Evolutionary conservation across 2,888 invertebrate genomes (phyloP).

Genomic region (Lasioglossum malachurum): DNA sequence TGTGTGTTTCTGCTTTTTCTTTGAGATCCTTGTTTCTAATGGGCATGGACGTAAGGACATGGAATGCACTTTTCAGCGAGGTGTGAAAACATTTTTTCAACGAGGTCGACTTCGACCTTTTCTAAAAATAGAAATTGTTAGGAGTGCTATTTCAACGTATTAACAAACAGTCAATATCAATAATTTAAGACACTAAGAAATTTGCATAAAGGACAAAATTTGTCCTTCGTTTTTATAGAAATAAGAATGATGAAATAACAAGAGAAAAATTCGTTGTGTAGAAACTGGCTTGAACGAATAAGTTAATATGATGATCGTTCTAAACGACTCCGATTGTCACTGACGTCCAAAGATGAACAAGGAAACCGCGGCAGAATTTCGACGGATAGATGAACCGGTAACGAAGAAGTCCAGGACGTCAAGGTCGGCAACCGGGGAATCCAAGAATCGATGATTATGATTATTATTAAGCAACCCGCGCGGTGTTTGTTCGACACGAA

Average conservation of each 20-base stretch:
- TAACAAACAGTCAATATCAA: neutral
- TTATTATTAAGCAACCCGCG: neutral
- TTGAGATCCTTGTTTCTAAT: neutral
- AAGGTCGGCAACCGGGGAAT: neutral
- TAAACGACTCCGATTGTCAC: neutral
- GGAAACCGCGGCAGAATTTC: neutral
- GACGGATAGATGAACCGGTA: neutral
- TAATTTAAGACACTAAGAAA: neutral
- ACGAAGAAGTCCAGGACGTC: neutral
- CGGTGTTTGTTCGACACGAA: neutral
- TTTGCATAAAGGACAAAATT: neutral
- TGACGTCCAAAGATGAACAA: neutral
- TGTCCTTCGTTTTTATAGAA: too few species aligned
- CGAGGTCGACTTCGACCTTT: neutral
- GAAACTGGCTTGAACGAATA: neutral
- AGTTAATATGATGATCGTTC: neutral
- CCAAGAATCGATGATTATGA: conserved; percentile 3
- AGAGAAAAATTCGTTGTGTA: too few species aligned
- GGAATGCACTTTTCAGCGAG: neutral
- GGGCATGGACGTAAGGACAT: neutral
- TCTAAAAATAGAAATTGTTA: neutral
- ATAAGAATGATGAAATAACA: too few species aligned
- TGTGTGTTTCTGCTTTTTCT: neutral
- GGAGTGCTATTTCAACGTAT: neutral
- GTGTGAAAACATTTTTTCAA: neutral